Percentiles rank a stretch among this genome's conserved stretches.
Conservation (phyloP, 2,113 vertebrate genomes). For the Stictonetta naevosa region DNA sequence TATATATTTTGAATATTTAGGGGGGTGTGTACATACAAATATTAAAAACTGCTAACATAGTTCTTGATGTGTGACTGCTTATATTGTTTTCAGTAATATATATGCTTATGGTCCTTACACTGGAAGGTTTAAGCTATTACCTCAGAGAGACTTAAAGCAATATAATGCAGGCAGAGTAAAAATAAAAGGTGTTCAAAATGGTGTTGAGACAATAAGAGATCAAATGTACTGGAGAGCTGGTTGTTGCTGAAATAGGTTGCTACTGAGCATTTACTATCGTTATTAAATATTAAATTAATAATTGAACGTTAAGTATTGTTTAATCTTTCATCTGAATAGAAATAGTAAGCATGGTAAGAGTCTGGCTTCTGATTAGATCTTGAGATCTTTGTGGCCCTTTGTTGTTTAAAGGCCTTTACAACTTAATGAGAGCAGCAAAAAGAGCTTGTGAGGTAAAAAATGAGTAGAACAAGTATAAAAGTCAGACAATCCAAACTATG, state of each 20-base stretch:
- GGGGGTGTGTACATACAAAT: too few species aligned
- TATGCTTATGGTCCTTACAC: neutral
- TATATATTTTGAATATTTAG: neutral
- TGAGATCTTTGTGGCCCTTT: neutral
- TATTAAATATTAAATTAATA: neutral
- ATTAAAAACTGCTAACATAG: neutral
- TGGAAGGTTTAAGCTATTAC: neutral
- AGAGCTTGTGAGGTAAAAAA: neutral
- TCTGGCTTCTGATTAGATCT: neutral
- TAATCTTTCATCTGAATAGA: neutral
- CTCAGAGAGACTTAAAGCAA: neutral
- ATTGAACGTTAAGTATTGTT: neutral
- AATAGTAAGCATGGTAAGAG: neutral
- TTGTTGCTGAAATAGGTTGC: neutral
- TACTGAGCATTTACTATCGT: accelerated
- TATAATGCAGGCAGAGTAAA: neutral
- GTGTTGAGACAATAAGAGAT: neutral
- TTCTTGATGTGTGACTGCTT: neutral
- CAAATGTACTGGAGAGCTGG: neutral
- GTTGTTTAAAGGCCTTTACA: neutral
- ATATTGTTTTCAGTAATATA: neutral
- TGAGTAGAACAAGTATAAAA: neutral
- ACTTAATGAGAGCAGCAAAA: neutral
- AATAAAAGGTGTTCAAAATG: neutral
- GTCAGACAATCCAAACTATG: neutral